Evolutionary conservation across 2,113 vertebrate genomes (phyloP).

Genomic region (Aplodontia rufa): DNA sequence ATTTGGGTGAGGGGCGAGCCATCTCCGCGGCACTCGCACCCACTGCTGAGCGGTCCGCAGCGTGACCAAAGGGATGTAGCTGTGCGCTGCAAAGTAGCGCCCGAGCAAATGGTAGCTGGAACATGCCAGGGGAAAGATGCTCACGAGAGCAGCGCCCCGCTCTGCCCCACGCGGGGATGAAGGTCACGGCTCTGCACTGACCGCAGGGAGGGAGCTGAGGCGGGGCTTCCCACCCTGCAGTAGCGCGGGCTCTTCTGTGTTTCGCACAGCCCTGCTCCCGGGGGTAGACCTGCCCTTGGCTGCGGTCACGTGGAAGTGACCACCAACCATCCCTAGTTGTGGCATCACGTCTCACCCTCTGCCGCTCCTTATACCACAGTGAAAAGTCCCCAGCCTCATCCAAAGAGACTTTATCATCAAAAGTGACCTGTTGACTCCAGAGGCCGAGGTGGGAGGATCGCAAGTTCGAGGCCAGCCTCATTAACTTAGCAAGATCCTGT

Average conservation of each 20-base stretch:
- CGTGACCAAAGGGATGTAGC: no score
- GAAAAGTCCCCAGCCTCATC: not conserved
- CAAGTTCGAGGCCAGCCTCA: not conserved
- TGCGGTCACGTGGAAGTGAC: not conserved
- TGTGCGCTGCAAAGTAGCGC: not conserved
- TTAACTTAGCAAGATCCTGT: no score
- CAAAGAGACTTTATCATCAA: not conserved
- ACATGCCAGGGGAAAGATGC: not conserved
- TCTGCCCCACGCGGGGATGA: no score
- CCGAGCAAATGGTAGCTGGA: not conserved
- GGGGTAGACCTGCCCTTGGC: not conserved
- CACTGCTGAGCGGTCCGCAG: not conserved
- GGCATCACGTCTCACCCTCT: not conserved
- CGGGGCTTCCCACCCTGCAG: not conserved
- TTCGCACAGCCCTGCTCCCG: not conserved
- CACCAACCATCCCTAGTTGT: not conserved
- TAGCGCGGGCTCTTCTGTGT: not conserved
- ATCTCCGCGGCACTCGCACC: not conserved
- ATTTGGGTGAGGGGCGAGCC: not conserved
- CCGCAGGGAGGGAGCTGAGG: not conserved
- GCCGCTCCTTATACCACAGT: no score
- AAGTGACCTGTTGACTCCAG: not conserved
- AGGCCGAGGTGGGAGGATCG: not conserved
- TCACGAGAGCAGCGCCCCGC: not conserved
- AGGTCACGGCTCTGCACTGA: no score